phyloP scores from a whole-genome alignment of 2,113 vertebrate species.

The Telmatochromis bifrenatus region DNA sequence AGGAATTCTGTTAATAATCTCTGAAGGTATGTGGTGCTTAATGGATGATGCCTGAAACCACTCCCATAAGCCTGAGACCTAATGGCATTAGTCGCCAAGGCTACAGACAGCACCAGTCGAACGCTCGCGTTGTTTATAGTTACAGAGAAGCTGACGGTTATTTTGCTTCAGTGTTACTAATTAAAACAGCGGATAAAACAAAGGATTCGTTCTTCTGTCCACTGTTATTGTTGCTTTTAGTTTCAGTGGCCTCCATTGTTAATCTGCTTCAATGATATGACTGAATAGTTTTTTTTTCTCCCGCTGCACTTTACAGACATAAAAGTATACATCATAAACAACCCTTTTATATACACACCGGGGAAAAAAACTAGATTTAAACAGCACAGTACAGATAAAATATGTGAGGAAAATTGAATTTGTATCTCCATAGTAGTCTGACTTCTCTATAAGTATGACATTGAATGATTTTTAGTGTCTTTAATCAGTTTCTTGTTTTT shows the following conservation, averaged over 20 bases:
- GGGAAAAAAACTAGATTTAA: neutral
- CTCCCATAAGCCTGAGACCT: constrained; percentile 22
- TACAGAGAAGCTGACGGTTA: neutral
- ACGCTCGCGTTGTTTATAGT: constrained; percentile 19
- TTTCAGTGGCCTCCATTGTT: neutral
- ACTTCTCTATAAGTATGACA: neutral
- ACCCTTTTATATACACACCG: neutral
- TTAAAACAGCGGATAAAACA: neutral
- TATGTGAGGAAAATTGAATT: neutral
- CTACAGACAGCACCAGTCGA: neutral
- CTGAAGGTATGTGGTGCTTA: constrained; percentile 44
- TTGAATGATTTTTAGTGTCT: neutral
- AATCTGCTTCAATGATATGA: neutral
- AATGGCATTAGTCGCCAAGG: constrained; percentile 44
- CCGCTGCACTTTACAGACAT: neutral
- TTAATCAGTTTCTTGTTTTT: neutral
- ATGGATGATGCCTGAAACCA: constrained; percentile 26
- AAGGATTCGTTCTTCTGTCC: neutral
- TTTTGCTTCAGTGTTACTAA: neutral
- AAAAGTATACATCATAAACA: neutral
- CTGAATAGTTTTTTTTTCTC: neutral
- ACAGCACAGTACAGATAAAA: neutral
- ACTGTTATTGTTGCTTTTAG: neutral
- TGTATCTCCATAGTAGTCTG: neutral
- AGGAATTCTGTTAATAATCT: constrained; percentile 60